Base-by-base conservation (phyloP, 2,888 invertebrate genomes). In the Tillus elongatus region DNA sequence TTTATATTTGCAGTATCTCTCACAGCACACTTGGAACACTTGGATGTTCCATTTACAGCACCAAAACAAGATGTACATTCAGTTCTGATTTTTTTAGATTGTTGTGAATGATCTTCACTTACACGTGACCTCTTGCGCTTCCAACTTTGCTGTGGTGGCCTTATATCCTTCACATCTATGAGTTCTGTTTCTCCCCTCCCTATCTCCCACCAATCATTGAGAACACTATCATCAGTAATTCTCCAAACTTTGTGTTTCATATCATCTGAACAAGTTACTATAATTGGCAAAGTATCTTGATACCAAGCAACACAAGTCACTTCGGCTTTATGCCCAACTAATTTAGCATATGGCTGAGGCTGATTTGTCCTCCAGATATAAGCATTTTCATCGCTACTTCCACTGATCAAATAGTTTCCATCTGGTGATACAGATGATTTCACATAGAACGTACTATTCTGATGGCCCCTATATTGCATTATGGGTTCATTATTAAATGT, bases 301-400 rank as follows among this genome's bases (percentile, higher is more conserved):
- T 79, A 76, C 90, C 90, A 91, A 1, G 84, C 82, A 1, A 89
- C 86, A 57, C 85, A 83, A 0, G 89, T 88, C 0, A 92, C 91
- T 69, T 92, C 92, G 4, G 83, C 84, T 29, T 74, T 69, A 57
- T 92, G 91, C 0, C 89, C 90, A 1, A 70, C 67, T 3, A 92
- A 67, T 34, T 73, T 71, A 12, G 82, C 75, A 6, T 88, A 60
- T 1, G 89, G 87, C 40, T 70, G 63, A 0, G 81, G 68, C 45
- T 67, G 63, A 9, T 72, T 69, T 1, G 80, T 73, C 58, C 77
- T 79, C 91, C 92, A 93, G 36, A 93, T 78, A 57, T 90, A 91
- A 0, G 89, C 91, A 50, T 76, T 71, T 49, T 82, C 79, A 64
- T 90, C 88, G 53, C 84, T 84, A 49, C 90, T 90, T n/a, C 92